Evolutionary conservation across 1,140 invertebrate species (phyloP), one percentile per base, ranked within the genome.

Genomic region (Oncopodura yosiiana): DNA sequence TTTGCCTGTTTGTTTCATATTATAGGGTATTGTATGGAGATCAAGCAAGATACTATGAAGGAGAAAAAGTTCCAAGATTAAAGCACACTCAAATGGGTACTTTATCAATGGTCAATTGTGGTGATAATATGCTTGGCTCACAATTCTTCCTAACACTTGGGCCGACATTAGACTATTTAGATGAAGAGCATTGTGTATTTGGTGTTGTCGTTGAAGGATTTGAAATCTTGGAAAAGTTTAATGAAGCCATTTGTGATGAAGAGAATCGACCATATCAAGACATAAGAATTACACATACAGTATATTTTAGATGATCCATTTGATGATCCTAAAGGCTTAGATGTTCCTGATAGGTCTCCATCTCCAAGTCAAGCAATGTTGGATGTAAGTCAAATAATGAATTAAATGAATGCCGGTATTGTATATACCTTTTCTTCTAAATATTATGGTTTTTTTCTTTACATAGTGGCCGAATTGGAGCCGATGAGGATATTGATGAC

Each of bases 111-210:
- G 94, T 98, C 0, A 92, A 95, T 67, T 91, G 88, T 67, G 91
- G 91, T 1, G 80, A 87, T 53, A 83, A 84, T 67, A 86, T 94
- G 83, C 77, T 95, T 59, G 95, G 93, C 2, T 98, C 93, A 0
- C 89, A 98, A 70, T 99, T 99, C 73, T 98, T 98, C 69, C 81
- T 99, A 38, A 99, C 96, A 0, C 74, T 99, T 3, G 86, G 80
- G 5, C 77, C 86, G 16, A 82, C 94, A 66, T 73, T 99, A 3
- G 84, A 89, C 44, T 98, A 92, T 51, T 73, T 99, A 38, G 94
- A 99, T 73, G 82, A 78, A 11, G 78, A 85, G 49, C 96, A 99
- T 71, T 94, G 92, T 68, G 89, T 99, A 9, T 97, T 99, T 75
- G 96, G 94, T 0, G 86, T 96, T 75, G 87, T 96, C 2, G 78